Evolutionary conservation across 64 coral and sea anemone genomes (phyloP), one percentile per base, ranked within the genome.

Genomic region (Stichodactyla mertensii): DNA sequence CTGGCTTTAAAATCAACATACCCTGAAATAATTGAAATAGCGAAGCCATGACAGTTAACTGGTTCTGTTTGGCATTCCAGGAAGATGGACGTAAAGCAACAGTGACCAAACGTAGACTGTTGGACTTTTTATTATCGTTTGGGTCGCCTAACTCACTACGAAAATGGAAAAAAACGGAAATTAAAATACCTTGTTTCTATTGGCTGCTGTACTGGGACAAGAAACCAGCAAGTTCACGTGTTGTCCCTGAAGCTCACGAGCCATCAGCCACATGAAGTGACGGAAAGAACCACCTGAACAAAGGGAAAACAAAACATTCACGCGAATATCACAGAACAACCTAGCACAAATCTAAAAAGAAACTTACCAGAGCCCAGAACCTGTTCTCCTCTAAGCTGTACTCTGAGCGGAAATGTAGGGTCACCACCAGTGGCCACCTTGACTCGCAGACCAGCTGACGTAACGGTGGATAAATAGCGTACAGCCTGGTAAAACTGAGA

Each of bases 201-300:
- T 99, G 12, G 97, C 97, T 52, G 93, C 97, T 57, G 97, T 83
- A 81, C 97, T 99, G 5, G 97, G 97, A 70, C 97, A 99, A 6
- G 97, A 86, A 57, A 93, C 86, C 14, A 99, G 79, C 19, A 99
- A 61, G 18, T 89, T 85, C 0, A 99, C 77, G 80, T 95, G 91
- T 56, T 52, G 85, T 54, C 93, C 86, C 28, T 99, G 97, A 10
- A 92, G 71, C 23, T 99, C 97, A 51, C 97, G 90, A 28, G 97
- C 97, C 97, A 99, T 99, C 71, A 95, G 82, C 93, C 90, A 99
- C 97, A 99, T 99, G 57, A 99, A 99, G 79, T 99, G 97, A 88
- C 97, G 97, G 54, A 95, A 99, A 9, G 97, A 94, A 15, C 97
- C 97, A 78, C 97, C 97, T 97, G 27, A 0, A 24, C 77, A 24